phyloP scores from a whole-genome alignment of 2,797 vertebrate genomes.

The Danio aesculapii region DNA sequence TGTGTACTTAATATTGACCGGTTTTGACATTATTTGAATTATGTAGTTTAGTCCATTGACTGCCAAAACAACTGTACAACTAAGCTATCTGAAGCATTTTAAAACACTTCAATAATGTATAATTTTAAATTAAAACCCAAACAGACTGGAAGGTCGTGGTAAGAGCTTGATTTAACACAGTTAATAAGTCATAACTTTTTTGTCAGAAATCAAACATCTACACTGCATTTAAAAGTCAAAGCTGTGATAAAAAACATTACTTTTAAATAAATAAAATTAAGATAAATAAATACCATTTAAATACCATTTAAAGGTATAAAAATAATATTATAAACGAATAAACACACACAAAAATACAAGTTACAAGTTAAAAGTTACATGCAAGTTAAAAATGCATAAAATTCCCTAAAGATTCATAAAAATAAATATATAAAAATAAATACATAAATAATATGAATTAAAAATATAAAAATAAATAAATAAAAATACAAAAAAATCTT shows the following conservation, averaged over 20 bases:
- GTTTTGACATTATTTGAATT: not conserved
- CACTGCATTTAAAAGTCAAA: not conserved
- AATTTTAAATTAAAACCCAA: not conserved
- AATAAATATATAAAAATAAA: too few relatives aligned
- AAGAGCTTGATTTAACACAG: not conserved
- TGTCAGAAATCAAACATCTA: not conserved
- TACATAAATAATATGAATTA: too few relatives aligned
- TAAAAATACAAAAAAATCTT: too few relatives aligned
- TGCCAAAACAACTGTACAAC: not conserved
- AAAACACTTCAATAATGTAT: not conserved
- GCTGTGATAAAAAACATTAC: not conserved
- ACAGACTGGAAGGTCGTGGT: not conserved
- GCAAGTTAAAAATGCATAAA: too few relatives aligned
- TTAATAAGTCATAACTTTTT: not conserved
- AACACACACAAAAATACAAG: too few relatives aligned
- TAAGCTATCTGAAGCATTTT: not conserved
- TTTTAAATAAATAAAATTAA: not conserved
- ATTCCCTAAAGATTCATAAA: too few relatives aligned
- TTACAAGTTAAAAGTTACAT: too few relatives aligned
- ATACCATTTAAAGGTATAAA: too few relatives aligned
- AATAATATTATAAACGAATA: too few relatives aligned
- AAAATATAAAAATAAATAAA: too few relatives aligned
- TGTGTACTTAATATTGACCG: conserved; percentile 6
- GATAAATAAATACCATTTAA: too few relatives aligned
- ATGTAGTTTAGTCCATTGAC: not conserved